Percentiles rank a stretch among this genome's conserved stretches.
phyloP scores from a whole-genome alignment of 92 coral and sea anemone genomes.

The Paramuricea clavata region DNA sequence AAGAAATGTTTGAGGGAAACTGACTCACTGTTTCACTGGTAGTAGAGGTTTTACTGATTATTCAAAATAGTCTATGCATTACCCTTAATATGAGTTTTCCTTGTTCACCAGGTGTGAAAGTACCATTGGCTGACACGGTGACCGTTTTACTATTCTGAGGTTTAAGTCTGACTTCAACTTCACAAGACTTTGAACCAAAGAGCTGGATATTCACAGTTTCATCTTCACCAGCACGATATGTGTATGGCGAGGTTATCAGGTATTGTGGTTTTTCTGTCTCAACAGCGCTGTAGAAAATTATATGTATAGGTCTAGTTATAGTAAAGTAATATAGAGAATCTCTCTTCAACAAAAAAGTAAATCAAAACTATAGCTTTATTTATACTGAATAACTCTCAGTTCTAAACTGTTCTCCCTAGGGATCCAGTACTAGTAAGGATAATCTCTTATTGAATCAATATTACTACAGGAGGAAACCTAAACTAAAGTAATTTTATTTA shows the following conservation, averaged over 20 bases:
- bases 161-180: slow-evolving; percentile 11
- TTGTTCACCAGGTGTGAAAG: slow-evolving; percentile 15
- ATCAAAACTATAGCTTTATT: background rate
- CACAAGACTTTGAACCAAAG: slow-evolving; percentile 30
- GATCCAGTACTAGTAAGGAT: too few relatives aligned
- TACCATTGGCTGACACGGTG: background rate
- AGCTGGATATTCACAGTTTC: background rate
- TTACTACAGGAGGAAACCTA: too few relatives aligned
- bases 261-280: background rate
- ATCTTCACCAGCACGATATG: background rate
- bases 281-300: background rate
- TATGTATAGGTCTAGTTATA: too few relatives aligned
- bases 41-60: too few relatives aligned
- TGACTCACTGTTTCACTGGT: too few relatives aligned
- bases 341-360: too few relatives aligned
- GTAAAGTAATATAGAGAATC: too few relatives aligned
- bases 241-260: background rate
- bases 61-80: background rate
- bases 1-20: too few relatives aligned
- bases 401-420: too few relatives aligned
- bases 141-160: background rate
- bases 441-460: too few relatives aligned
- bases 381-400: background rate
- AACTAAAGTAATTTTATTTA: too few relatives aligned
- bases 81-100: slow-evolving; percentile 23